phyloP scores from a whole-genome alignment of 1,140 invertebrate species.

The Apis dorsata region DNA sequence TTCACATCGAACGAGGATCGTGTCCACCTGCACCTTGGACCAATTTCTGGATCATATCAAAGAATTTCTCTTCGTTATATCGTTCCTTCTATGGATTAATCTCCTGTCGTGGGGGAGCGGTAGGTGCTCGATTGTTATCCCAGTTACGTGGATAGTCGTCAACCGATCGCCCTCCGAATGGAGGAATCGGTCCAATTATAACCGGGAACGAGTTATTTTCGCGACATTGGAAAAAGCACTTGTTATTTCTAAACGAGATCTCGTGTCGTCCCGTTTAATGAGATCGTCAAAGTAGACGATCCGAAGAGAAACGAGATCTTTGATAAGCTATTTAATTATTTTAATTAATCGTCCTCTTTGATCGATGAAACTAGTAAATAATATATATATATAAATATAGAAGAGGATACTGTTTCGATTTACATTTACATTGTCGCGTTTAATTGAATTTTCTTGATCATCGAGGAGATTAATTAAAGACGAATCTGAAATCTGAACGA shows the following conservation, averaged over 20 bases:
- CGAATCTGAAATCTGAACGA: too few relatives aligned
- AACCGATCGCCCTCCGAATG: background rate
- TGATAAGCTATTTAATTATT: too few relatives aligned
- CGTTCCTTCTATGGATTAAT: background rate
- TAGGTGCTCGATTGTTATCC: slow-evolving; percentile 3
- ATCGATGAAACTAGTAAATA: too few relatives aligned
- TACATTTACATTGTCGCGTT: too few relatives aligned
- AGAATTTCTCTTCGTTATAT: slow-evolving; percentile 6
- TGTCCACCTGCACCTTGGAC: background rate
- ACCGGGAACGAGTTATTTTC: slow-evolving; percentile 6
- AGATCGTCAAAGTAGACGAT: too few relatives aligned
- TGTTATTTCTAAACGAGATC: slow-evolving; percentile 2
- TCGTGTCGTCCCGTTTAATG: slow-evolving; percentile 1
- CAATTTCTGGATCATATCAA: background rate
- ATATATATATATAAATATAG: too few relatives aligned
- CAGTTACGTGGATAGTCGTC: background rate
- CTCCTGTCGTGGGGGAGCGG: too few relatives aligned
- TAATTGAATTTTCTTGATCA: too few relatives aligned
- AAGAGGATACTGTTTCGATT: too few relatives aligned
- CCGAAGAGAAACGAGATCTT: too few relatives aligned
- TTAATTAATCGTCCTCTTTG: too few relatives aligned
- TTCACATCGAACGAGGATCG: slow-evolving; percentile 12
- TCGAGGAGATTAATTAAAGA: too few relatives aligned
- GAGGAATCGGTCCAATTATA: slow-evolving; percentile 2
- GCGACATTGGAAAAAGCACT: background rate